These are phyloP conservation scores for Chymomyza caudatula DNA, from an alignment of 2,888 invertebrate genomes.

Conservation along the genomic window DNA sequence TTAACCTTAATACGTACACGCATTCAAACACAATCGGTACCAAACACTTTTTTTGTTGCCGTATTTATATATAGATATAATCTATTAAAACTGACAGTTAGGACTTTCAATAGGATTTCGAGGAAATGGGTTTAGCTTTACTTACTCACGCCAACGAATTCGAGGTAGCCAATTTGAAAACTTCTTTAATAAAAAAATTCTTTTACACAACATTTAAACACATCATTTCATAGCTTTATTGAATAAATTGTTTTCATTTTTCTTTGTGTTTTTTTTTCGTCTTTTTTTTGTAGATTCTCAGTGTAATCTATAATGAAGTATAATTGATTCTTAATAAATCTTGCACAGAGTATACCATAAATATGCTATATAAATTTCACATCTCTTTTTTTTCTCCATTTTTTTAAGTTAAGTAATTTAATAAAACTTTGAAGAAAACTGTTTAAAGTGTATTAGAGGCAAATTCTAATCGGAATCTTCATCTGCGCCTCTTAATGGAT, in stretches of 20 bases:
- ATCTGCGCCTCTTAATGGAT: neutral
- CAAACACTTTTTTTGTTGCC: no score
- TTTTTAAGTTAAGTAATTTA: slow-evolving; percentile 44
- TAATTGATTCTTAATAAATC: slow-evolving; percentile 66
- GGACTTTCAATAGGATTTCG: no score
- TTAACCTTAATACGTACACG: no score
- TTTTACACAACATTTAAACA: slow-evolving; percentile 45
- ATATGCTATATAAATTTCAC: slow-evolving; percentile 59
- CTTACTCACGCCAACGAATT: no score
- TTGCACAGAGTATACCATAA: slow-evolving; percentile 67
- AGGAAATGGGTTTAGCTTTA: no score
- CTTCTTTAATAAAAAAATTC: no score
- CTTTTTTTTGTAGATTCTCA: slow-evolving; percentile 57
- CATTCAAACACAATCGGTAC: no score
- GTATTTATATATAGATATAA: no score
- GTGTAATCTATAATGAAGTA: slow-evolving; percentile 67
- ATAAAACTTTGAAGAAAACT: slow-evolving; percentile 55
- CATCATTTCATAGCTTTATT: slow-evolving; percentile 71
- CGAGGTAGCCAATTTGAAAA: no score
- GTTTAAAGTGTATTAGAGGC: slow-evolving; percentile 29
- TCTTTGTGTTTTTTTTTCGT: slow-evolving; percentile 8
- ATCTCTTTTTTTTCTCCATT: slow-evolving; percentile 24
- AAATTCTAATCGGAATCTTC: neutral
- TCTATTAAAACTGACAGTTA: no score
- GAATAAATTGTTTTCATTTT: slow-evolving; percentile 60